A percentile compares a stretch with the other conserved stretches of the same genome.
Evolutionary conservation across 2,797 vertebrate genomes (phyloP).

Genomic region (Channallabes apus): DNA sequence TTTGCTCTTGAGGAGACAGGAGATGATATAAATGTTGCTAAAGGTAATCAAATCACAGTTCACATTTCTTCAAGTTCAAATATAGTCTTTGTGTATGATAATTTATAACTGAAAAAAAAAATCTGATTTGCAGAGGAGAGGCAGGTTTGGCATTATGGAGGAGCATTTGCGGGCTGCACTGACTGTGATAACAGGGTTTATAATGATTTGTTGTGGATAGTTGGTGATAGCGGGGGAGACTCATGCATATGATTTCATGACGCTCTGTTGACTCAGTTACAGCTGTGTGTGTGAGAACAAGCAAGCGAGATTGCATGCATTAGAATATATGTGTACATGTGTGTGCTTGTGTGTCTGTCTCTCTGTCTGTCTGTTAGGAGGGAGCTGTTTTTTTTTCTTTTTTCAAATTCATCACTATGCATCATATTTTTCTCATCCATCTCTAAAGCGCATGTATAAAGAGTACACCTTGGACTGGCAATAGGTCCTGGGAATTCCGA

Average conservation of each 20-base stretch:
- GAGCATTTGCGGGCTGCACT: not conserved
- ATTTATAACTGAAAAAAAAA: not conserved
- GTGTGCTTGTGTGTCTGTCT: not conserved
- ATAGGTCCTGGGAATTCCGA: too few species aligned
- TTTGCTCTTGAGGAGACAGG: not conserved
- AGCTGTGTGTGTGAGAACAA: not conserved
- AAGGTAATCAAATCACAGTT: not conserved
- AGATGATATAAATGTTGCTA: not conserved
- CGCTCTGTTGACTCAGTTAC: not conserved
- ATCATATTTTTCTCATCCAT: too few species aligned
- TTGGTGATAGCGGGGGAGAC: not conserved
- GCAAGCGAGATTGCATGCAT: not conserved
- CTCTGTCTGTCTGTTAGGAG: not conserved
- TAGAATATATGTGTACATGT: not conserved
- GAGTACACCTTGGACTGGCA: too few species aligned
- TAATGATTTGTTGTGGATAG: not conserved
- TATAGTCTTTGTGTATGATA: not conserved
- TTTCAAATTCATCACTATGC: too few species aligned
- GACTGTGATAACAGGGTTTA: constrained; percentile 11
- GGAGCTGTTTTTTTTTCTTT: too few species aligned
- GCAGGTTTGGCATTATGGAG: not conserved
- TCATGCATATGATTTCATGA: not conserved
- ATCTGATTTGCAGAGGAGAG: not conserved
- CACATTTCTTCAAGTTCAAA: not conserved
- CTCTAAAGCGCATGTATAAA: too few species aligned